Evolutionary conservation across 2,888 invertebrate species (phyloP).

Genomic region (Macroteleia sp.): DNA sequence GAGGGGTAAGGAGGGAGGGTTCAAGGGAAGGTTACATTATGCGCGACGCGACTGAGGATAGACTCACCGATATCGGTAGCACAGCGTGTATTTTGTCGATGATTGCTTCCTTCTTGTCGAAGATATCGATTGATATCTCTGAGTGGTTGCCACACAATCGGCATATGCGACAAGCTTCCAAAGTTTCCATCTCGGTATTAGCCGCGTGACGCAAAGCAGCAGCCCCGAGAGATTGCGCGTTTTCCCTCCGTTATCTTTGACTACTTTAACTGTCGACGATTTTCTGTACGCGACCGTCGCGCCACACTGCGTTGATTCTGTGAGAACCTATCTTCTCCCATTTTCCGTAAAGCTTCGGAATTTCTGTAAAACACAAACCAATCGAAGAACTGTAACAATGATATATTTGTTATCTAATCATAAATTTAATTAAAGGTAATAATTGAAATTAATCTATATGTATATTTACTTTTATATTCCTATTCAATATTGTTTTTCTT

Average conservation of each 20-base stretch:
- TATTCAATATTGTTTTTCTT: slow-evolving; percentile 64
- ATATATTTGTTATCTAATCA: too few relatives aligned
- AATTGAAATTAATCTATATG: too few relatives aligned
- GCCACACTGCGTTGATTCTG: slow-evolving; percentile 27
- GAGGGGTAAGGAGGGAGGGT: slow-evolving; percentile 11
- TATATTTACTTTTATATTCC: too few relatives aligned
- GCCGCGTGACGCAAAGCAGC: slow-evolving; percentile 14
- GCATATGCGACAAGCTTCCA: slow-evolving; percentile 79
- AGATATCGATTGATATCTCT: slow-evolving; percentile 78
- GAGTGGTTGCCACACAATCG: slow-evolving; percentile 79
- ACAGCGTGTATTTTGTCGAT: slow-evolving; percentile 79
- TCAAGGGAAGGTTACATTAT: slow-evolving; percentile 40
- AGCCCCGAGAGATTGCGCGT: slow-evolving; percentile 43
- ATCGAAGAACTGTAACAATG: too few relatives aligned
- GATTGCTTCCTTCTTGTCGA: slow-evolving; percentile 77
- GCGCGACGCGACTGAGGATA: slow-evolving; percentile 10
- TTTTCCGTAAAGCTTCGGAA: too few relatives aligned
- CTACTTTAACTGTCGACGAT: slow-evolving; percentile 47
- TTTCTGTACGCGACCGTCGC: slow-evolving; percentile 41
- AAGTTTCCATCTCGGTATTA: slow-evolving; percentile 77
- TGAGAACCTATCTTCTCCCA: too few relatives aligned
- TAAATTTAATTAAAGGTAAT: too few relatives aligned
- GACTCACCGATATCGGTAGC: slow-evolving; percentile 80
- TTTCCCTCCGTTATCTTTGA: slow-evolving; percentile 56
- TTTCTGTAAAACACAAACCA: too few relatives aligned